Base-by-base conservation (phyloP, 2,113 vertebrate genomes). In the Heliornis fulica region DNA sequence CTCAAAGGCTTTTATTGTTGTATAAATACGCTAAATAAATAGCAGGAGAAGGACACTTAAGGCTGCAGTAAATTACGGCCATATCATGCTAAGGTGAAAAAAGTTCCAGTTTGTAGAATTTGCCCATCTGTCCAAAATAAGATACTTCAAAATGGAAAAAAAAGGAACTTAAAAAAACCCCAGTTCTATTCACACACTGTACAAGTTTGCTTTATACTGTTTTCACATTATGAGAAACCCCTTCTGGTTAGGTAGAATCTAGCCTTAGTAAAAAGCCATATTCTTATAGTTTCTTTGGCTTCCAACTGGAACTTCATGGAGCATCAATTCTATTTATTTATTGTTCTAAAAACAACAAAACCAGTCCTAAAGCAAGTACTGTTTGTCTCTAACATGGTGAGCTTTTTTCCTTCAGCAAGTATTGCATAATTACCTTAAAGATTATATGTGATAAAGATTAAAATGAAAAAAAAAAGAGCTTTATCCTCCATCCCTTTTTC, bases 61-160 rank as follows among this genome's bases (percentile, higher is more conserved):
- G 87, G 95, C 94, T 96, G 51, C 92, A 97, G 96, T 81, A 95
- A 97, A 97, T 97, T 95, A 91, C 96, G 93, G 87, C 93, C 86
- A 28, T 90, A 89, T 72, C 76, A 74, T 11, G 64, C 74, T 90
- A 88, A 96, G 68, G 83, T 76, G 77, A 94, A 94, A 94, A 87
- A 20, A 87, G 85, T 90, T 96, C 90, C 87, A 65, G 87, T 59
- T 89, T 82, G 45, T 46, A 94, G 95, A 93, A 80, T 87, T 72
- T 75, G 50, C 78, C 88, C 72, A 95, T 95, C 91, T 76, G 60
- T 85, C 87, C 86, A 94, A 90, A 94, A 97, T 78, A 92, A 95
- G 90, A 82, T 53, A 87, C 70, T 90, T 93, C 50, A 79, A 92
- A 83, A 90, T 82, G 21, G 15, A 72, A 50, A 91, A 75, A 82